A percentile compares a stretch with the other conserved stretches of the same genome.
Evolutionary conservation across 2,888 invertebrate genomes (phyloP).

Genomic region (Diplazon laetatorius): DNA sequence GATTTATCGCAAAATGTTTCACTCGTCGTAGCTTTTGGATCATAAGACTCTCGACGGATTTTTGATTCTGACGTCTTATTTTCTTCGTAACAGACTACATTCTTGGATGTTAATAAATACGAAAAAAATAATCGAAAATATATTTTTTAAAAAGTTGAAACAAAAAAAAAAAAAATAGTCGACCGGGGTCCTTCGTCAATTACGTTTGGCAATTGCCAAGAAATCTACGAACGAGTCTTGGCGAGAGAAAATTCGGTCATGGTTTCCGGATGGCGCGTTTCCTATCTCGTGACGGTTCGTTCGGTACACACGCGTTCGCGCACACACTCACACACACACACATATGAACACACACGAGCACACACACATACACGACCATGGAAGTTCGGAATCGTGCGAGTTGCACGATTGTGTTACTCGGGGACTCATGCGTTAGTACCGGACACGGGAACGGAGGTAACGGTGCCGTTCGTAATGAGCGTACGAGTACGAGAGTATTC

Average conservation of each 20-base stretch:
- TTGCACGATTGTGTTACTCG: not conserved
- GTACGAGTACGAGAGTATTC: slow-evolving; percentile 26
- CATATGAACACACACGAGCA: no score
- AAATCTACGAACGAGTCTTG: not conserved
- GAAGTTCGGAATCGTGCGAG: slow-evolving; percentile 7
- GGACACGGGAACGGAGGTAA: slow-evolving; percentile 49
- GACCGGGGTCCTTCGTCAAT: no score
- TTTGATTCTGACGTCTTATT: no score
- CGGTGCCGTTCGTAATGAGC: slow-evolving; percentile 52
- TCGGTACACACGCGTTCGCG: slow-evolving; percentile 51
- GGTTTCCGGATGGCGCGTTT: slow-evolving; percentile 55
- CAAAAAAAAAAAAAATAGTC: no score
- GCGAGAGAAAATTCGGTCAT: slow-evolving; percentile 48
- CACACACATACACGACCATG: no score
- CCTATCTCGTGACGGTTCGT: slow-evolving; percentile 60
- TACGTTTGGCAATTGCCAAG: not conserved
- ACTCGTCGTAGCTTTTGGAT: no score
- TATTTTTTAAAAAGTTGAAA: no score
- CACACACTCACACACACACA: not conserved
- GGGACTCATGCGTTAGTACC: slow-evolving; percentile 5
- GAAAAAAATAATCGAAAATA: no score
- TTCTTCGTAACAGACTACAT: no score
- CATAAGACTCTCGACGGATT: no score
- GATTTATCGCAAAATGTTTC: no score
- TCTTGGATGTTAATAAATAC: no score